phyloP scores from a whole-genome alignment of 2,797 vertebrate genomes.

The Erpetoichthys calabaricus region DNA sequence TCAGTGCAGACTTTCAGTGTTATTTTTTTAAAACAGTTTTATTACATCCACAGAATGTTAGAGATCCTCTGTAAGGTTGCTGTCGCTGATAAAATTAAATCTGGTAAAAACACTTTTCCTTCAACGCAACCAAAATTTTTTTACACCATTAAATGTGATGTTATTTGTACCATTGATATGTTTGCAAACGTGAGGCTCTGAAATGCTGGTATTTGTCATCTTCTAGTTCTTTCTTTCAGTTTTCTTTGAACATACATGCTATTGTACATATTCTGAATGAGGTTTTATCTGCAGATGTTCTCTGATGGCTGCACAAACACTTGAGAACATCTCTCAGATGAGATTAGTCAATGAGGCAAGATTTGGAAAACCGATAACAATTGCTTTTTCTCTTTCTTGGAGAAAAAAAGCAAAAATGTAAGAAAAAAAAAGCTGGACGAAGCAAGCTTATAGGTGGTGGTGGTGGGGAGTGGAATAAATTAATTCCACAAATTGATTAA shows the following conservation, averaged over 20 bases:
- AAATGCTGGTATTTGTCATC: not conserved
- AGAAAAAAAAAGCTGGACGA: slow-evolving; percentile 4
- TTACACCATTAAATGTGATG: too few species aligned
- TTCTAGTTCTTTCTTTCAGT: not conserved
- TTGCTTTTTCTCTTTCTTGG: not conserved
- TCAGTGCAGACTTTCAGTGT: too few species aligned
- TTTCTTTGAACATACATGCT: not conserved
- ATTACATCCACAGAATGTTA: too few species aligned
- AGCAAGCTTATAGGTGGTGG: slow-evolving; percentile 2
- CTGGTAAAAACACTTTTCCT: too few species aligned
- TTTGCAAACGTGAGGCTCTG: not conserved
- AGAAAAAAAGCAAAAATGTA: not conserved
- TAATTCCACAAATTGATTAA: slow-evolving; percentile 29
- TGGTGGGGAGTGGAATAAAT: slow-evolving; percentile 10
- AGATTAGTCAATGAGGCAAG: not conserved
- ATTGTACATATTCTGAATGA: not conserved
- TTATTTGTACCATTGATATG: too few species aligned
- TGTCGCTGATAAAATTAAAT: too few species aligned
- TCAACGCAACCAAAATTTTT: too few species aligned
- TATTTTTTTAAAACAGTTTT: too few species aligned
- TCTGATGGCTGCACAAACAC: not conserved
- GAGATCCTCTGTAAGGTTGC: too few species aligned
- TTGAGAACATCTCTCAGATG: not conserved
- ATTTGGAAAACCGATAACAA: not conserved
- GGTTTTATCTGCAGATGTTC: not conserved